Percentiles rank a stretch among this genome's conserved stretches.
Conservation (phyloP, 2,113 vertebrate genomes). For the Puffinus mauretanicus region DNA sequence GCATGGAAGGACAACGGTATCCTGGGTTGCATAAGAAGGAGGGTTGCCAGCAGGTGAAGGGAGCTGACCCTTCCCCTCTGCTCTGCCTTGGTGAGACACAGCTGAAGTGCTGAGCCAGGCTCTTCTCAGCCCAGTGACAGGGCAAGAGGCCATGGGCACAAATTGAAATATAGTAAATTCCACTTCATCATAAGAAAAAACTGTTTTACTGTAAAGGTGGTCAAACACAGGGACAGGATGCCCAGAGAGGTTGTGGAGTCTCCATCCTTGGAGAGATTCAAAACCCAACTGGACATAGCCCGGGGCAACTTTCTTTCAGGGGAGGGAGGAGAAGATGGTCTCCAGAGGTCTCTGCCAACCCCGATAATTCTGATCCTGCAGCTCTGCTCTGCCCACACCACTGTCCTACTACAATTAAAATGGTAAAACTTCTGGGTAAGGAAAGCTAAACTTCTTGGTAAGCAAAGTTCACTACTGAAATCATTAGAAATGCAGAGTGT, state of each 20-base stretch:
- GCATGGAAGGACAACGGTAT: fast-evolving
- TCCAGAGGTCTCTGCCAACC: not conserved
- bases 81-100: not conserved
- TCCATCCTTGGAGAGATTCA: not conserved
- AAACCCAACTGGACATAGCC: not conserved
- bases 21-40: not conserved
- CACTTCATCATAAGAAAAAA: not conserved
- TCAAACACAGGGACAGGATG: not conserved
- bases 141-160: not conserved
- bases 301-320: not conserved
- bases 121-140: not conserved
- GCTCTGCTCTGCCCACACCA: not conserved
- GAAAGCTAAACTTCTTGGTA: not conserved
- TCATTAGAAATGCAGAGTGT: not conserved
- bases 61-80: not conserved
- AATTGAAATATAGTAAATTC: not conserved
- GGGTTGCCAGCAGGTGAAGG: not conserved
- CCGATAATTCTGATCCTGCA: not conserved
- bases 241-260: not conserved
- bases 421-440: not conserved
- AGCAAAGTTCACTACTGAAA: not conserved
- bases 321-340: not conserved
- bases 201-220: not conserved
- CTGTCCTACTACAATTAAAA: not conserved
- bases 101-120: not conserved